Conservation (phyloP, 2,888 invertebrate genomes). For the Tridacna gigas region DNA sequence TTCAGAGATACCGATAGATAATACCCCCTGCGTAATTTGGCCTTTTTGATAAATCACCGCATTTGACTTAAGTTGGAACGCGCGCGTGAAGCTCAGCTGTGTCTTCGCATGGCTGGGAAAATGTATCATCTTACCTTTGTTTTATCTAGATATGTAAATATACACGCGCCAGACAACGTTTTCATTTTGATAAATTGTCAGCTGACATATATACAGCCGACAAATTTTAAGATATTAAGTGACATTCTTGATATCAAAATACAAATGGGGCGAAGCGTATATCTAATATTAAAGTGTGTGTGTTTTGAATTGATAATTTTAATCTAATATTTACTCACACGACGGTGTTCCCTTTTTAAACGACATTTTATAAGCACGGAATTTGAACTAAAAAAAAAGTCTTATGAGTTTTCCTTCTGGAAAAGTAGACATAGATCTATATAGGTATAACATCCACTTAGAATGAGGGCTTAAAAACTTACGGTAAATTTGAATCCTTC, state of each 20-base stretch:
- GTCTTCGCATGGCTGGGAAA: constrained; percentile 17
- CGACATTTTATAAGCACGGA: neutral
- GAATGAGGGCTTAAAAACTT: no score
- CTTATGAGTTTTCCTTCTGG: no score
- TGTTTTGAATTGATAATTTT: constrained; percentile 28
- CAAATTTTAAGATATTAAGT: no score
- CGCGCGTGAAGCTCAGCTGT: constrained; percentile 21
- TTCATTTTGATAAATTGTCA: neutral
- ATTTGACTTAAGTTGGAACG: constrained; percentile 32
- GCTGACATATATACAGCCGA: no score
- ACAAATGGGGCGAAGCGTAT: neutral
- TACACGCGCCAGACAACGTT: constrained; percentile 12
- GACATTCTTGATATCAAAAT: no score
- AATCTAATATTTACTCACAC: constrained; percentile 24
- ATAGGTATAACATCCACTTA: no score
- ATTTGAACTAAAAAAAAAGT: neutral
- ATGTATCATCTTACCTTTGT: constrained; percentile 23
- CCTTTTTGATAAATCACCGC: constrained; percentile 41
- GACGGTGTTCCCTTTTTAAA: neutral
- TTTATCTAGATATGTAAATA: constrained; percentile 22
- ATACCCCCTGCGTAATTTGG: constrained; percentile 20
- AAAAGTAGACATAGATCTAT: no score
- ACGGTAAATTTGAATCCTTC: no score
- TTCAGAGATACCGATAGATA: constrained; percentile 12
- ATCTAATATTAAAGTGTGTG: constrained; percentile 16